phyloP scores from a whole-genome alignment of 2,113 vertebrate species.

The Mus musculus region DNA sequence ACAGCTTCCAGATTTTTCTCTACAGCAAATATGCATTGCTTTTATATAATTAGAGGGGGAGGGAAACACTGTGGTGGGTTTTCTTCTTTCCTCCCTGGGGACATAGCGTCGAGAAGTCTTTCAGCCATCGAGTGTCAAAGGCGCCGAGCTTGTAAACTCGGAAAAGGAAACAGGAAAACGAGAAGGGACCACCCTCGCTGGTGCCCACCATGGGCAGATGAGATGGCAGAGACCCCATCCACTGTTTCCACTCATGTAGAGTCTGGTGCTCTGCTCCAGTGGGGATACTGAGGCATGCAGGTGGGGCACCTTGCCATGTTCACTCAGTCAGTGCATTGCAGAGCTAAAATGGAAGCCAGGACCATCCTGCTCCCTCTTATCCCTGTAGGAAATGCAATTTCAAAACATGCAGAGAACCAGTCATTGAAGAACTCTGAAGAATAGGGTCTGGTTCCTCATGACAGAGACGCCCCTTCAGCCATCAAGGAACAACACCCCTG shows the following conservation, averaged over 20 bases:
- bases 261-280: neutral
- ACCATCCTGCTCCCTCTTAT: neutral
- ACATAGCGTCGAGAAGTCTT: neutral
- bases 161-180: neutral
- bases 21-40: neutral
- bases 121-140: neutral
- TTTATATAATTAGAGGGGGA: conserved; percentile 8
- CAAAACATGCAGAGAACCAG: neutral
- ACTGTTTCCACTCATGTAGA: neutral
- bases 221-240: neutral
- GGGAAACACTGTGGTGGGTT: neutral
- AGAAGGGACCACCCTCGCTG: neutral
- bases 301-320: neutral
- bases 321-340: neutral
- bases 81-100: neutral
- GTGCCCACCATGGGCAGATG: neutral
- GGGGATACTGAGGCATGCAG: neutral
- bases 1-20: conserved; percentile 68
- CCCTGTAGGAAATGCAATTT: neutral
- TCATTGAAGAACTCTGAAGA: neutral
- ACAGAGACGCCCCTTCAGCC: too few relatives aligned
- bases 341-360: neutral
- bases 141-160: neutral
- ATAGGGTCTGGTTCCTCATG: fast-evolving
- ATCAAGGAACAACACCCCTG: fast-evolving